Conservation (phyloP, 2,797 vertebrate species). For the Scolopax rusticola region DNA sequence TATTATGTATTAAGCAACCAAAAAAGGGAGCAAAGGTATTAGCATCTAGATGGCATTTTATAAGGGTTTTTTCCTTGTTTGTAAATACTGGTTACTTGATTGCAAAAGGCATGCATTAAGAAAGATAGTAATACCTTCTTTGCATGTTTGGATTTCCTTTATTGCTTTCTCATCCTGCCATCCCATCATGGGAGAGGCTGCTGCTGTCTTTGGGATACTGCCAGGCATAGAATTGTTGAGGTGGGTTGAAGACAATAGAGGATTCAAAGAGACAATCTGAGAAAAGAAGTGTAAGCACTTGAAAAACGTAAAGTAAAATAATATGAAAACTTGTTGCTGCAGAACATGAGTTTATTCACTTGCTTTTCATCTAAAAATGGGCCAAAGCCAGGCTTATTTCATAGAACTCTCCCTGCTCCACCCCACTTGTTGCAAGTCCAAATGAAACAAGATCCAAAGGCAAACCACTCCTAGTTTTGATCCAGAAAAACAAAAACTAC, state of each 20-base stretch:
- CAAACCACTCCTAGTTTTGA: slow-evolving; percentile 5
- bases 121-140: neutral
- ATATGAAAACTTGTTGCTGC: neutral
- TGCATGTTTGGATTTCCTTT: neutral
- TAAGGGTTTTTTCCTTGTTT: neutral
- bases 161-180: neutral
- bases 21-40: neutral
- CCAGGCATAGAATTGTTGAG: neutral
- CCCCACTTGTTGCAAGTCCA: neutral
- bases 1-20: neutral
- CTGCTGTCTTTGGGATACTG: slow-evolving; percentile 1
- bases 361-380: slow-evolving; percentile 29
- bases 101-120: neutral
- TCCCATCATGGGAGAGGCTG: neutral
- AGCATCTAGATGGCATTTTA: neutral
- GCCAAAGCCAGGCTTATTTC: neutral
- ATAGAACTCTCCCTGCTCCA: neutral
- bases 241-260: neutral
- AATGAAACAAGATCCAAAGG: neutral
- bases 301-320: neutral
- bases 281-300: neutral
- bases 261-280: neutral
- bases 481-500: neutral
- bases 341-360: neutral
- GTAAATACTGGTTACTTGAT: neutral